Evolutionary conservation across 2,888 invertebrate genomes (phyloP).

Genomic region (Scelioninae gen. 1): DNA sequence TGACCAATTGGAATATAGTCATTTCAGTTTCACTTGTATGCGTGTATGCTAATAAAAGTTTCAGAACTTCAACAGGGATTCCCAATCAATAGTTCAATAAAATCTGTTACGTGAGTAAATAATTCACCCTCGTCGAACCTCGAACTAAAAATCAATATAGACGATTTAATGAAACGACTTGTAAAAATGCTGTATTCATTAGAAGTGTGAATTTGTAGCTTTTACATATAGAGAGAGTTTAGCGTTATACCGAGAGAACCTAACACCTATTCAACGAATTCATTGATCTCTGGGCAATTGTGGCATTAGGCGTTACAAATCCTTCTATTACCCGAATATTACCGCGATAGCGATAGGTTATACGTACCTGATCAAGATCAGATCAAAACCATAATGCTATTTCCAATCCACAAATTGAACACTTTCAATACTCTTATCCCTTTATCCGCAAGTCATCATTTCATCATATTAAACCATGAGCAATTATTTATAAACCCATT

Average conservation of each 20-base stretch:
- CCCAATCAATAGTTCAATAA: constrained; percentile 34
- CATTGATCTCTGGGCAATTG: constrained; percentile 29
- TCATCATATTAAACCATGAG: constrained; percentile 20
- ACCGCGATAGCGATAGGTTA: constrained; percentile 9
- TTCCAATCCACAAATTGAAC: constrained; percentile 40
- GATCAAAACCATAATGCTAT: constrained; percentile 39
- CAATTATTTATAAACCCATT: constrained; percentile 44
- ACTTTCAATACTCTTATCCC: constrained; percentile 40
- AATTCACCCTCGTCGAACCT: constrained; percentile 24
- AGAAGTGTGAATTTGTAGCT: background rate
- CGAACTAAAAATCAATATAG: constrained; percentile 16
- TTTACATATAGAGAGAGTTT: no score
- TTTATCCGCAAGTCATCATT: constrained; percentile 47
- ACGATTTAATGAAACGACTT: constrained; percentile 24
- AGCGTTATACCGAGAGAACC: no score
- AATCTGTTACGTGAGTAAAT: constrained; percentile 18
- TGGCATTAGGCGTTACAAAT: constrained; percentile 38
- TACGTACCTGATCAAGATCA: constrained; percentile 34
- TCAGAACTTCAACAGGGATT: constrained; percentile 38
- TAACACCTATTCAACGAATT: constrained; percentile 10
- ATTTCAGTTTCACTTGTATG: constrained; percentile 22
- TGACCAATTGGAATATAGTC: constrained; percentile 15
- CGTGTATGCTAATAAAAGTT: constrained; percentile 15
- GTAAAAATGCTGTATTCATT: no score
- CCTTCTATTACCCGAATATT: constrained; percentile 26